phyloP scores from a whole-genome alignment of 2,888 invertebrate genomes.

The Polydrusus pterygomalis region DNA sequence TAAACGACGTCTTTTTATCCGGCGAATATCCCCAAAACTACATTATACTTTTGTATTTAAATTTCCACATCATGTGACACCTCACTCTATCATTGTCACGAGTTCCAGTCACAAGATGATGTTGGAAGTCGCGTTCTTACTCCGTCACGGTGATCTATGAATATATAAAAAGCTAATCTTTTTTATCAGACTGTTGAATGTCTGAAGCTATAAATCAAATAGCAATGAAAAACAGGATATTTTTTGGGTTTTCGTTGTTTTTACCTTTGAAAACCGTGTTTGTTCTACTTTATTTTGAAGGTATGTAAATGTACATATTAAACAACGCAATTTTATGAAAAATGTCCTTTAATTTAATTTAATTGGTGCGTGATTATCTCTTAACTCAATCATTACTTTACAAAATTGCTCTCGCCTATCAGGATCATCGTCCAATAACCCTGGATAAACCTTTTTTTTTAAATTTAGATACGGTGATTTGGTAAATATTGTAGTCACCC shows the following conservation, averaged over 20 bases:
- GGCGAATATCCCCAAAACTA: constrained; percentile 45
- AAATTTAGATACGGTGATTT: no score
- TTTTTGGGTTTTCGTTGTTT: constrained; percentile 21
- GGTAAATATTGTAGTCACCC: no score
- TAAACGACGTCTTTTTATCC: constrained; percentile 51
- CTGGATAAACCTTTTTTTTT: no score
- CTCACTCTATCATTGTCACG: constrained; percentile 56
- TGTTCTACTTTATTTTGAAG: background rate
- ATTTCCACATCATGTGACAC: constrained; percentile 55
- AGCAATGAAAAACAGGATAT: constrained; percentile 21
- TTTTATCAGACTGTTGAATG: constrained; percentile 66
- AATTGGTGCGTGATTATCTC: no score
- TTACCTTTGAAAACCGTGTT: background rate
- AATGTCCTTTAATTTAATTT: no score
- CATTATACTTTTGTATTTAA: constrained; percentile 54
- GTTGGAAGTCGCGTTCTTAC: constrained; percentile 47
- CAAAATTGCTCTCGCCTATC: no score
- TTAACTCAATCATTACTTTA: no score
- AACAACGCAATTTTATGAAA: no score
- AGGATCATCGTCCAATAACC: no score
- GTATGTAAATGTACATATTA: constrained; percentile 1
- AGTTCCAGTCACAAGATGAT: constrained; percentile 52
- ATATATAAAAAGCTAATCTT: constrained; percentile 66
- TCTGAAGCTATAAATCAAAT: constrained; percentile 45
- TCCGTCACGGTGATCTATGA: constrained; percentile 59